Conservation (phyloP, 2,113 vertebrate genomes). For the Ceratotherium simum region DNA sequence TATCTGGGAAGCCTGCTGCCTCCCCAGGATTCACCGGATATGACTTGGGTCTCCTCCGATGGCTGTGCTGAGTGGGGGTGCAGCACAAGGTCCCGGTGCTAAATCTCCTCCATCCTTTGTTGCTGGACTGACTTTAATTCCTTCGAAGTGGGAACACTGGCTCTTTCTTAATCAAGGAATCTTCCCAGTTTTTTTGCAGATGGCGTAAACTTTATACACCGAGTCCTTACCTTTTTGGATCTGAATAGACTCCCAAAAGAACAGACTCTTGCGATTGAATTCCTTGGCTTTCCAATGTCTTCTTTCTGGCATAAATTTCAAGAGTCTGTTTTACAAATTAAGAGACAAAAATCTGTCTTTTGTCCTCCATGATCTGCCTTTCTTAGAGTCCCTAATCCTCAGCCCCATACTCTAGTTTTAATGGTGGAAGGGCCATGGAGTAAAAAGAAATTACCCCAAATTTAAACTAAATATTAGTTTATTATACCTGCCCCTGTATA, state of each 20-base stretch:
- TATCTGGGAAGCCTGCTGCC: neutral
- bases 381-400: neutral
- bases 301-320: neutral
- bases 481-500: neutral
- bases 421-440: neutral
- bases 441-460: neutral
- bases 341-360: neutral
- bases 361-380: neutral
- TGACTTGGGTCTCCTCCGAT: neutral
- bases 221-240: neutral
- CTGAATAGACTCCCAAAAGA: neutral
- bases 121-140: neutral
- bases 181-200: neutral
- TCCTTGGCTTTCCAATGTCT: neutral
- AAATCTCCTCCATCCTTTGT: neutral
- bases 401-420: neutral
- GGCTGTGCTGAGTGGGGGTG: neutral
- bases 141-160: neutral
- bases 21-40: neutral
- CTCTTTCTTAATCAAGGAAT: neutral
- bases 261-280: neutral
- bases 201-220: neutral
- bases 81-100: neutral
- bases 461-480: neutral
- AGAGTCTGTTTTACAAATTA: neutral